These are phyloP conservation scores for Recurvirostra avosetta DNA, from an alignment of 2,113 vertebrate genomes.

Conservation along the genomic window DNA sequence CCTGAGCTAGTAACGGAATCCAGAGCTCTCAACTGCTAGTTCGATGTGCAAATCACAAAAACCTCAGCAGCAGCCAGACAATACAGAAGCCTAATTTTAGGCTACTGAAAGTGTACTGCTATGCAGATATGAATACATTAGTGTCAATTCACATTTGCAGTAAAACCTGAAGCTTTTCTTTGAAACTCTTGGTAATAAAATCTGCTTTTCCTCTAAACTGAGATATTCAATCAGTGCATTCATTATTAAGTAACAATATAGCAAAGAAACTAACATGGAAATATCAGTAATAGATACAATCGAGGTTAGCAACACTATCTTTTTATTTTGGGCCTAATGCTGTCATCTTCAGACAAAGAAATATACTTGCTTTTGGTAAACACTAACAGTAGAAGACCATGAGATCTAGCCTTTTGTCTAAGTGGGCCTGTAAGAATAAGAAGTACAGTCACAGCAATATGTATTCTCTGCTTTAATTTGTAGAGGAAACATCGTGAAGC, in stretches of 20 bases:
- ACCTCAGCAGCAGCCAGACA: not conserved
- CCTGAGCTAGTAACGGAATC: not conserved
- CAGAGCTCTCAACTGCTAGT: not conserved
- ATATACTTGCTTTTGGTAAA: not conserved
- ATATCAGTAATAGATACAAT: not conserved
- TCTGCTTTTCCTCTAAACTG: not conserved
- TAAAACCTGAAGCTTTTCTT: not conserved
- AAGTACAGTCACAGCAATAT: not conserved
- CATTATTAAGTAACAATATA: not conserved
- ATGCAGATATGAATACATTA: not conserved
- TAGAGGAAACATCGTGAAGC: not conserved
- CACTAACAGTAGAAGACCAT: not conserved
- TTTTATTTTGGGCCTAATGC: not conserved
- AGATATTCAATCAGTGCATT: not conserved
- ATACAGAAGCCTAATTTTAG: not conserved
- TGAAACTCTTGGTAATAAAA: not conserved
- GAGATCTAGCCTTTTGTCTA: not conserved
- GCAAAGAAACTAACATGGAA: not conserved
- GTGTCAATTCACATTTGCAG: not conserved
- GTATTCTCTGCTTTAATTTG: not conserved
- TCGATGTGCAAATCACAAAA: rapidly evolving
- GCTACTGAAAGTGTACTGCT: not conserved
- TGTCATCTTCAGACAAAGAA: not conserved
- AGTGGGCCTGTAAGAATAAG: not conserved
- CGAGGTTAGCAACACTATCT: not conserved